Conservation (phyloP, 1,140 invertebrate genomes). For the Bombus polaris region DNA sequence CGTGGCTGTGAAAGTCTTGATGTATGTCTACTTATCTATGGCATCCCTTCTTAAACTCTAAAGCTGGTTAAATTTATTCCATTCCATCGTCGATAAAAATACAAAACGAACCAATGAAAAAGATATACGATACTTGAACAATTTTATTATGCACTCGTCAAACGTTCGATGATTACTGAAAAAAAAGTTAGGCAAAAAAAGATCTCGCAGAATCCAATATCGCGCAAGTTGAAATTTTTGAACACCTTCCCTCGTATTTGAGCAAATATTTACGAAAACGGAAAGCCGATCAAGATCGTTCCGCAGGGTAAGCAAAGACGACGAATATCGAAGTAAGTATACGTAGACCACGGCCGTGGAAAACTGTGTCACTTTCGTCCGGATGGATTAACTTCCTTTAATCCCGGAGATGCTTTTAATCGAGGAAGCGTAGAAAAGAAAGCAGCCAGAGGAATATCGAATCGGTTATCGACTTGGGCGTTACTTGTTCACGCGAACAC, state of each 20-base stretch:
- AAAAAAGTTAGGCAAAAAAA: neutral
- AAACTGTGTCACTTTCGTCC: constrained; percentile 4
- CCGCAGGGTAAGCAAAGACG: neutral
- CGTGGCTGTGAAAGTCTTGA: neutral
- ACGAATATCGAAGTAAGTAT: neutral
- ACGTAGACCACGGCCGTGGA: neutral
- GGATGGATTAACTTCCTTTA: constrained; percentile 18
- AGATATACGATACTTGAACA: neutral
- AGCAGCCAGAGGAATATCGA: neutral
- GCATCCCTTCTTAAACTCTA: neutral
- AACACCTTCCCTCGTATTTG: neutral
- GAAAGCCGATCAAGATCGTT: neutral
- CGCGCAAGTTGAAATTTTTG: neutral
- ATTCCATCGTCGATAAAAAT: neutral
- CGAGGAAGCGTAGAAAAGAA: constrained; percentile 17
- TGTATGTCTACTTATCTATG: neutral
- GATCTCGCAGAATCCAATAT: neutral
- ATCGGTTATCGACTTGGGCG: constrained; percentile 10
- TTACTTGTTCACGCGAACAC: neutral
- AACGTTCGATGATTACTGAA: neutral
- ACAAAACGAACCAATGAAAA: neutral
- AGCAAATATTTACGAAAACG: neutral
- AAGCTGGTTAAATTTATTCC: neutral
- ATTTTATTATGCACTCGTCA: neutral
- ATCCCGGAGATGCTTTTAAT: constrained; percentile 18